These are phyloP conservation scores for Sinocyclocheilus grahami DNA, from an alignment of 2,113 vertebrate genomes.

Conservation along the genomic window DNA sequence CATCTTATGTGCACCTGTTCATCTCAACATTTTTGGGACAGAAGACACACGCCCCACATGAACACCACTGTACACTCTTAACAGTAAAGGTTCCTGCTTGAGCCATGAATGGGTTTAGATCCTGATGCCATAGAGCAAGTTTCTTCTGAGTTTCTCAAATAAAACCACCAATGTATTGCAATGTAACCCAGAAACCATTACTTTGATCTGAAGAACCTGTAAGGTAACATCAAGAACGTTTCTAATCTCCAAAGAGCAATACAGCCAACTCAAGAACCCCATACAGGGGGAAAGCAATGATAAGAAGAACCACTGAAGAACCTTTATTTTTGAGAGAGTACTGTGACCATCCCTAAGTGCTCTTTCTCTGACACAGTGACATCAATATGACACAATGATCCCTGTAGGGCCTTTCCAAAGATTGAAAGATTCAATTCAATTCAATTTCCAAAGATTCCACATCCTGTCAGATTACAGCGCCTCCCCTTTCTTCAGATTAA, in stretches of 20 bases:
- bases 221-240: not conserved
- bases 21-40: slow-evolving; percentile 29
- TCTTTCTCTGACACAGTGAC: slow-evolving; percentile 30
- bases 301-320: not conserved
- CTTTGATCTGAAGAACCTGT: not conserved
- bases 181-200: not conserved
- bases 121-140: too few species aligned
- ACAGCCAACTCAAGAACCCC: not conserved
- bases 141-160: not conserved
- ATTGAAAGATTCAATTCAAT: too few species aligned
- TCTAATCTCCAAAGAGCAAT: not conserved
- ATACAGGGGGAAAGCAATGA: not conserved
- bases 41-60: not conserved
- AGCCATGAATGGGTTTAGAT: not conserved
- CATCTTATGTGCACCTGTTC: slow-evolving; percentile 33
- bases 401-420: not conserved
- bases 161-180: not conserved
- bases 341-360: slow-evolving; percentile 1
- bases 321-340: slow-evolving; percentile 33
- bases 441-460: not conserved
- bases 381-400: slow-evolving; percentile 1
- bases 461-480: slow-evolving; percentile 29
- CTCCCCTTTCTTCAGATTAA: slow-evolving; percentile 36
- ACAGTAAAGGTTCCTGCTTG: slow-evolving; percentile 2
- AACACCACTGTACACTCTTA: slow-evolving; percentile 20